Evolutionary conservation across 2,113 vertebrate genomes (phyloP).

Genomic region (Cairina moschata): DNA sequence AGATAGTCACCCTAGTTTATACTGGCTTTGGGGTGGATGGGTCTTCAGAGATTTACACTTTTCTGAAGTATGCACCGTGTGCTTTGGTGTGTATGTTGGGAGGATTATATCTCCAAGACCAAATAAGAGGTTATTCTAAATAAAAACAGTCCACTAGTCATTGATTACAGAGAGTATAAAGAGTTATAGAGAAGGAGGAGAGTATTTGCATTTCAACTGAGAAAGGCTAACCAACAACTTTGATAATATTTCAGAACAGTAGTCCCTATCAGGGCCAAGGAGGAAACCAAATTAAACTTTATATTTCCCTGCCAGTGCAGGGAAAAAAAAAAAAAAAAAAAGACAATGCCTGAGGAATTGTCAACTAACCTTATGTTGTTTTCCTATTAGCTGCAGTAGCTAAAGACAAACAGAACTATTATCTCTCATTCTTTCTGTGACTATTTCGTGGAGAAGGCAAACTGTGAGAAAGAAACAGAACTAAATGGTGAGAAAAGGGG

Average conservation of each 20-base stretch:
- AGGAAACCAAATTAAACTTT: background rate
- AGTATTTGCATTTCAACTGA: background rate
- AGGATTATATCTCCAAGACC: background rate
- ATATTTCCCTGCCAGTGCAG: background rate
- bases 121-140: background rate
- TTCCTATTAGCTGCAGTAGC: background rate
- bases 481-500: background rate
- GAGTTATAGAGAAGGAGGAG: background rate
- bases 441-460: background rate
- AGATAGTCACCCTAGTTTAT: background rate
- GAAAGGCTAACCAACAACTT: background rate
- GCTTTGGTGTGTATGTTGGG: background rate
- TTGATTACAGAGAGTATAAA: background rate
- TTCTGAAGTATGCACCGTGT: background rate
- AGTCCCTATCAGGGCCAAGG: background rate
- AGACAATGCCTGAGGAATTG: too few species aligned
- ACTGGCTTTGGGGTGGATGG: background rate
- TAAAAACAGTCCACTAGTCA: background rate
- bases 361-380: background rate
- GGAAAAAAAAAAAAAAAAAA: too few species aligned
- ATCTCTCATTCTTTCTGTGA: background rate
- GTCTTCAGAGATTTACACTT: background rate
- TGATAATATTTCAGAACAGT: background rate
- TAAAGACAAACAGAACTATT: background rate
- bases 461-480: background rate